Conservation (phyloP, 1,140 invertebrate species). For the Heliconius himera region DNA sequence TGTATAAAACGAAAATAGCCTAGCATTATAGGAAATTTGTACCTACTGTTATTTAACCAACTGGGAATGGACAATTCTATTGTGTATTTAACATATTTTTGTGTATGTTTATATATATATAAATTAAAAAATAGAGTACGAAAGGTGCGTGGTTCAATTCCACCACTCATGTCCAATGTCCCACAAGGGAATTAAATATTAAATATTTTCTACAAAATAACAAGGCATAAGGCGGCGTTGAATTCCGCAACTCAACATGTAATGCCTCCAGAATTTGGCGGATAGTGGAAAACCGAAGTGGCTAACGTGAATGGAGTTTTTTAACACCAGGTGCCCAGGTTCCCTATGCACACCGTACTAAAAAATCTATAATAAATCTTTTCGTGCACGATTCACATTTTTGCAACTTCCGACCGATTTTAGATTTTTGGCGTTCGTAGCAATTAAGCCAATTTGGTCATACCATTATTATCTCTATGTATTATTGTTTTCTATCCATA, state of each 20-base stretch:
- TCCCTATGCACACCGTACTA: too few relatives aligned
- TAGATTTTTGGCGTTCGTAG: not conserved
- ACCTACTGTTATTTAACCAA: not conserved
- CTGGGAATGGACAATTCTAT: not conserved
- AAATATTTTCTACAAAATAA: too few relatives aligned
- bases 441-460: slow-evolving; percentile 1
- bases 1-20: not conserved
- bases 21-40: not conserved
- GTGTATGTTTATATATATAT: too few relatives aligned
- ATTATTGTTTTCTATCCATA: slow-evolving; percentile 1
- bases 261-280: not conserved
- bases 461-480: not conserved
- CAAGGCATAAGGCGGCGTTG: not conserved
- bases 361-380: not conserved
- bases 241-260: not conserved
- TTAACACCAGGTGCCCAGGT: not conserved
- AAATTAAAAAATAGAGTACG: too few relatives aligned
- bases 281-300: not conserved
- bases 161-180: too few relatives aligned
- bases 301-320: not conserved
- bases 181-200: too few relatives aligned
- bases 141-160: too few relatives aligned
- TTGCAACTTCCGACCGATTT: slow-evolving; percentile 2
- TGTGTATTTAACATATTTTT: too few relatives aligned
- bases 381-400: not conserved